A percentile compares a stretch with the other conserved stretches of the same genome.
Conservation (phyloP, 1,140 invertebrate species). For the Acromyrmex heyeri region DNA sequence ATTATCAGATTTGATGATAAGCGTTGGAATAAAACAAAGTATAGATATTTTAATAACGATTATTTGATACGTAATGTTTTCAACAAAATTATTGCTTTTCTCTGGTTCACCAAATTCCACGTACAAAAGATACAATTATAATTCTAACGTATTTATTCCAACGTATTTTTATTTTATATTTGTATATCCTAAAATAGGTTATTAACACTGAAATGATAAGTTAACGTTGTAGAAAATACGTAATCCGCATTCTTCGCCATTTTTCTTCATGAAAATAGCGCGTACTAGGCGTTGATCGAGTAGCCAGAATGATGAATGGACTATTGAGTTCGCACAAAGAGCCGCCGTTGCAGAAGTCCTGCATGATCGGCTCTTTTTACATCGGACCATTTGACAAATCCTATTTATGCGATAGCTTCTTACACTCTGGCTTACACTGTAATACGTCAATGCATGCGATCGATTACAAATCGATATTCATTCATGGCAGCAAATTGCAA, state of each 20-base stretch:
- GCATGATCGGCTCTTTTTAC: slow-evolving; percentile 46
- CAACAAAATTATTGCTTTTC: background rate
- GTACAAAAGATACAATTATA: background rate
- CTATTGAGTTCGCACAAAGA: slow-evolving; percentile 67
- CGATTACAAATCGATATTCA: slow-evolving; percentile 41
- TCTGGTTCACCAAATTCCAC: background rate
- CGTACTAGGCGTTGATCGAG: slow-evolving; percentile 71
- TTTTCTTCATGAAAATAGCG: slow-evolving; percentile 53
- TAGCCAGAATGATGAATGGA: slow-evolving; percentile 74
- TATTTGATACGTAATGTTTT: too few relatives aligned
- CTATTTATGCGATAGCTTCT: slow-evolving; percentile 50
- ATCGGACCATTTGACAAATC: slow-evolving; percentile 65
- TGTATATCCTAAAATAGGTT: slow-evolving; percentile 20
- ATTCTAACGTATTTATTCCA: background rate
- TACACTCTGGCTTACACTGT: slow-evolving; percentile 33
- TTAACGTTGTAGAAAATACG: slow-evolving; percentile 41
- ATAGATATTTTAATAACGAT: too few relatives aligned
- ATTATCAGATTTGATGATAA: too few relatives aligned
- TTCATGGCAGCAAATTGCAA: slow-evolving; percentile 37
- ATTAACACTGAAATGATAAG: slow-evolving; percentile 44
- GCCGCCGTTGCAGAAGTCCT: slow-evolving; percentile 54
- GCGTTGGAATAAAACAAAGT: too few relatives aligned
- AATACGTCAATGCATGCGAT: slow-evolving; percentile 52
- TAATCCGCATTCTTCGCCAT: slow-evolving; percentile 43
- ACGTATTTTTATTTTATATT: background rate